Conservation (phyloP, 2,888 invertebrate genomes). For the Sinopyrophorus schimmeli region DNA sequence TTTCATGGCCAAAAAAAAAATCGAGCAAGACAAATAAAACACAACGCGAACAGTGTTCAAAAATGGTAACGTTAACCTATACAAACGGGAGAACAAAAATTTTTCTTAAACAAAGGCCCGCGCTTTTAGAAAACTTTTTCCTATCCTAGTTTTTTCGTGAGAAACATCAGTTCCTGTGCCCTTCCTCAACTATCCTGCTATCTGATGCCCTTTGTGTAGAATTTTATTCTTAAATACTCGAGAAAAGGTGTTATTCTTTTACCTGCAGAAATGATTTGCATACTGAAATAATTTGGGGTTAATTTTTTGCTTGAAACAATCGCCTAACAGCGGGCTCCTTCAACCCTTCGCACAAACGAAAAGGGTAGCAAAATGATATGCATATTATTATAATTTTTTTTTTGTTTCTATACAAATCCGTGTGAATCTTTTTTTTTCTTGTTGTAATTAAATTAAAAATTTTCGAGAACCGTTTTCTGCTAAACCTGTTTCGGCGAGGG, state of each 20-base stretch:
- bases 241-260: conserved; percentile 36
- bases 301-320: conserved; percentile 52
- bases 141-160: conserved; percentile 28
- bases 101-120: too few relatives aligned
- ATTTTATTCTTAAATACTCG: conserved; percentile 23
- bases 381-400: conserved; percentile 36
- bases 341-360: conserved; percentile 28
- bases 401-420: conserved; percentile 37
- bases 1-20: too few relatives aligned
- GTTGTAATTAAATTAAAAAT: conserved; percentile 29
- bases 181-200: conserved; percentile 24
- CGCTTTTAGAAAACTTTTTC: too few relatives aligned
- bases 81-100: too few relatives aligned
- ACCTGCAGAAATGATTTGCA: conserved; percentile 47
- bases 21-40: too few relatives aligned
- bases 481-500: conserved; percentile 25
- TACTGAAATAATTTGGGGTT: conserved; percentile 48
- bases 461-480: conserved; percentile 12
- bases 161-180: conserved; percentile 22
- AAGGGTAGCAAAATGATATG: conserved; percentile 44
- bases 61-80: too few relatives aligned
- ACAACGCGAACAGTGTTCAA: too few relatives aligned
- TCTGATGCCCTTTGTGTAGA: conserved; percentile 22
- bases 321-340: conserved; percentile 36
- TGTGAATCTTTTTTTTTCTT: conserved; percentile 45